Evolutionary conservation across 2,797 vertebrate species (phyloP), one percentile per base, ranked within the genome.

Genomic region (Tinamus major): DNA sequence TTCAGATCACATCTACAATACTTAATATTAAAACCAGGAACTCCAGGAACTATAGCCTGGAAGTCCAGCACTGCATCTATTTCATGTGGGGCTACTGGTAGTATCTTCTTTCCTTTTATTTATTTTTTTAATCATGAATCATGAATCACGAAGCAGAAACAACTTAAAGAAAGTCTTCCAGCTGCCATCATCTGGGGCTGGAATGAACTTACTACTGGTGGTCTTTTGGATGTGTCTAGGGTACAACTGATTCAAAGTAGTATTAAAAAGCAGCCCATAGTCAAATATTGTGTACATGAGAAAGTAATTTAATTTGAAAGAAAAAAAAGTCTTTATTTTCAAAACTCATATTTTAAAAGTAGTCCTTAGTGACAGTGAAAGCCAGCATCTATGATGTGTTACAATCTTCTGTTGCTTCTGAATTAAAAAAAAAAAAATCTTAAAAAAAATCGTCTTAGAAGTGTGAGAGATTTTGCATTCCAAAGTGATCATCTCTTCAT

Each of bases 341-440:
- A 67, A 91, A 92, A 71, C 6, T 74, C 31, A 48, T 67, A 26
- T 67, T 93, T 85, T 91, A 72, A 46, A 92, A 85, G 65, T 62
- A 82, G 44, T 48, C 79, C 77, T 89, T 81, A 91, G 88, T 85
- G 83, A 65, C 77, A 86, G 63, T 46, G 74, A 91, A 91, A 95
- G 63, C 91, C 89, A 95, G 63, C 26, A 63, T 51, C 33, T 82
- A 91, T 58, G 81, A 94, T 88, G 79, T 86, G 82, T 91, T 94
- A 94, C 93, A 85, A 92, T 91, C 88, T 95, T 90, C 76, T 92
- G 77, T 79, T 77, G 86, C 56, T 89, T 93, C 91, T 92, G 92
- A 95, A 92, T 94, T 92, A 77, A 94, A 44, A 35, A 42, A 42
- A 41, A 62, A 61, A 61, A 68, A 51, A 44, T 19, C 9, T 21